Percentiles rank a stretch among this genome's conserved stretches.
phyloP scores from a whole-genome alignment of 2,797 vertebrate genomes.

The Cichlasoma orientale region DNA sequence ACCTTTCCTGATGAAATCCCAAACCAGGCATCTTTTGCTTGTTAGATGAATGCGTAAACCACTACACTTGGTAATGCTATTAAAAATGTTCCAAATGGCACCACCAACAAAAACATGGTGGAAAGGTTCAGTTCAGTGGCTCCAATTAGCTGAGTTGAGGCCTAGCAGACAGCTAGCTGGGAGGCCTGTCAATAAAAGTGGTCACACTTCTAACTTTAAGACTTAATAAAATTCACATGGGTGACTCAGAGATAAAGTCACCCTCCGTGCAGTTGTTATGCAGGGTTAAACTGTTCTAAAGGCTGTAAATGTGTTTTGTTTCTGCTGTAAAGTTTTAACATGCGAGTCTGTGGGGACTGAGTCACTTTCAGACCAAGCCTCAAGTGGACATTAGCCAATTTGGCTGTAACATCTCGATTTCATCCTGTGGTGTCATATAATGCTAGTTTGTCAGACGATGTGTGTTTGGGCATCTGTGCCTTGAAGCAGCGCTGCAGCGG shows the following conservation, averaged over 20 bases:
- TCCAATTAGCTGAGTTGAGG: no score
- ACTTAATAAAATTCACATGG: not conserved
- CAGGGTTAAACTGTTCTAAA: not conserved
- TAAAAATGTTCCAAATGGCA: no score
- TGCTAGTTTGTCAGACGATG: not conserved
- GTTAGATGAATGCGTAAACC: not conserved
- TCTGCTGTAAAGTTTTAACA: not conserved
- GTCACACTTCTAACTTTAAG: no score
- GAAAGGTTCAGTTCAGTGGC: no score
- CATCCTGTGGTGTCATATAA: not conserved
- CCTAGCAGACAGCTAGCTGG: no score
- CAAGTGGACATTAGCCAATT: no score
- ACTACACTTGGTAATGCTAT: not conserved
- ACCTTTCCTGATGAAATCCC: not conserved
- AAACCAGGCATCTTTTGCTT: not conserved
- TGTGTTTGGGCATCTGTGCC: not conserved
- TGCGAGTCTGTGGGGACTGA: no score
- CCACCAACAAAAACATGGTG: no score
- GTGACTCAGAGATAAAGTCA: no score
- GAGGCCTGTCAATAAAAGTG: no score
- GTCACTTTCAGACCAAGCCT: no score
- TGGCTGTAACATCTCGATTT: not conserved
- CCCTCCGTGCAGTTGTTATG: rapidly evolving
- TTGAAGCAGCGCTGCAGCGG: no score
- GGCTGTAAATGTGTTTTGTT: not conserved